Evolutionary conservation across 1,140 invertebrate species (phyloP).

Genomic region (Drosophila arawakana): DNA sequence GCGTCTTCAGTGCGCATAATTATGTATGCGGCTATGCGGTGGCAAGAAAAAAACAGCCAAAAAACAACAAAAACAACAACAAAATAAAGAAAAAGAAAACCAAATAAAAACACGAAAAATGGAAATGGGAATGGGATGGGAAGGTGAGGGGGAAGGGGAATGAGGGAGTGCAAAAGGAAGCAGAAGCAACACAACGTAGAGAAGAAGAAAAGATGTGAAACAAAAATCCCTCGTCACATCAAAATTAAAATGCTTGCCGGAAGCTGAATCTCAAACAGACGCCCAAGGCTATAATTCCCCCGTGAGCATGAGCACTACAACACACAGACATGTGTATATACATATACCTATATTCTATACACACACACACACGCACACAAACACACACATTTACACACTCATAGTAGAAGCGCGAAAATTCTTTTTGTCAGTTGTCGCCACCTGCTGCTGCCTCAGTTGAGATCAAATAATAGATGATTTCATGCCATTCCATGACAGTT

Average conservation of each 20-base stretch:
- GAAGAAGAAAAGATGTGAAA: constrained; percentile 19
- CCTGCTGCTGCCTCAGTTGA: constrained; percentile 50
- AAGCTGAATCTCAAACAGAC: constrained; percentile 81
- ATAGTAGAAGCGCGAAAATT: constrained; percentile 46
- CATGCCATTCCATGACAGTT: constrained; percentile 20
- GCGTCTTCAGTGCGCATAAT: constrained; percentile 70
- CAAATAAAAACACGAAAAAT: constrained; percentile 41
- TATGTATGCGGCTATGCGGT: constrained; percentile 66
- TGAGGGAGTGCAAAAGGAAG: background rate
- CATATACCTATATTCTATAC: background rate
- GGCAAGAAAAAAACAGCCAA: constrained; percentile 29
- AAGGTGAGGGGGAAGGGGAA: background rate
- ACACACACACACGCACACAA: background rate
- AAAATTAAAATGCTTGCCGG: constrained; percentile 83
- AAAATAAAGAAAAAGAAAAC: constrained; percentile 37
- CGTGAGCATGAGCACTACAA: constrained; percentile 32
- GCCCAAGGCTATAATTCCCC: constrained; percentile 71
- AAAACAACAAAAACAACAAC: constrained; percentile 24
- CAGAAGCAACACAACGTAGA: background rate
- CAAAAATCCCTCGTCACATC: constrained; percentile 70
- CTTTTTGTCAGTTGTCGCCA: constrained; percentile 74
- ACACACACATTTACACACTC: background rate
- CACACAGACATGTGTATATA: constrained; percentile 16
- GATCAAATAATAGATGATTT: constrained; percentile 54
- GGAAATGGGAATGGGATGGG: background rate